Evolutionary conservation across 2,113 vertebrate species (phyloP).

Genomic region (Eleginops maclovinus): DNA sequence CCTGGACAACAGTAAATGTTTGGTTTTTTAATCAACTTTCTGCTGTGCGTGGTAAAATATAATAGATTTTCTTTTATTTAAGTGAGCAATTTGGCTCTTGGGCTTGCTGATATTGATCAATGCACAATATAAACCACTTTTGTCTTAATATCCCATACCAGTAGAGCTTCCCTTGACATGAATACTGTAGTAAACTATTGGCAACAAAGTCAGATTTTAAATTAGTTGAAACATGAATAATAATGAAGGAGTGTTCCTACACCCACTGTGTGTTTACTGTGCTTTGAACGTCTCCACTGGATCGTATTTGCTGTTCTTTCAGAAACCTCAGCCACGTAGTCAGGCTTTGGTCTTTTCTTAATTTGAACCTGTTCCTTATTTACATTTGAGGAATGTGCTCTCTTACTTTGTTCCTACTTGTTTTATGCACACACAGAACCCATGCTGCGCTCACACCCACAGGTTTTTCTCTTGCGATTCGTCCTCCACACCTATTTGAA

Average conservation of each 20-base stretch:
- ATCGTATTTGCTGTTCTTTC: background rate
- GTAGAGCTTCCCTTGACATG: conserved; percentile 10
- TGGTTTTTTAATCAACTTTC: conserved; percentile 13
- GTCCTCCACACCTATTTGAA: conserved; percentile 40
- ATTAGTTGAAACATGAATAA: background rate
- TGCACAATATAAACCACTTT: background rate
- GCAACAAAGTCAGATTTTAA: conserved; percentile 3
- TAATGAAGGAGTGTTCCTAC: background rate
- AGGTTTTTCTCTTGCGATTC: background rate
- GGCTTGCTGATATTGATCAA: conserved; percentile 22
- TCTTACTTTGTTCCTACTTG: conserved; percentile 7
- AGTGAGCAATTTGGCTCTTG: background rate
- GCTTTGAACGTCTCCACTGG: conserved; percentile 1
- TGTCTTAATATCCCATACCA: conserved; percentile 3
- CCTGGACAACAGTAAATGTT: background rate
- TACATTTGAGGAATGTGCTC: conserved; percentile 6
- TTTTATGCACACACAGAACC: conserved; percentile 6
- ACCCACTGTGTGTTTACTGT: too few relatives aligned
- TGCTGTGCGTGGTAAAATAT: background rate
- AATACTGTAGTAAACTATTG: conserved; percentile 5
- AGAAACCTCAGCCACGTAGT: background rate
- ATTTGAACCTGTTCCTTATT: background rate
- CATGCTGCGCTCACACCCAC: background rate
- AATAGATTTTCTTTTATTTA: conserved; percentile 12
- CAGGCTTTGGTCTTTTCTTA: background rate